Conservation (phyloP, 2,888 invertebrate species). For the Drosophila prostipennis region DNA sequence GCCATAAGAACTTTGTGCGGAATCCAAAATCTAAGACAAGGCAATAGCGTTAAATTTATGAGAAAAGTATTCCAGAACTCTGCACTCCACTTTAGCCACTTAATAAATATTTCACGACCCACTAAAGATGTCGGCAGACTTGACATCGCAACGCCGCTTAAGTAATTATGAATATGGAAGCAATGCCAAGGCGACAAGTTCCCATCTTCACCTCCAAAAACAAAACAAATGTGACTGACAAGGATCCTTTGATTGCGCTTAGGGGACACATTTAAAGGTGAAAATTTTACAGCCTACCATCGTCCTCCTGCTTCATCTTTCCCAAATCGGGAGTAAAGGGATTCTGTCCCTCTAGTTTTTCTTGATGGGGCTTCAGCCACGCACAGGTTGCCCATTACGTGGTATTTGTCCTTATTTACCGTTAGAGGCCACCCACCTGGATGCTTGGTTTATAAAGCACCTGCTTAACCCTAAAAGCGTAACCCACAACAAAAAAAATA, state of each 20-base stretch:
- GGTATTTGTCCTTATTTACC: conserved; percentile 68
- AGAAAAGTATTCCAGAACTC: conserved; percentile 29
- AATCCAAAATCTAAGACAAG: conserved; percentile 2
- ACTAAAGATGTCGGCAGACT: conserved; percentile 65
- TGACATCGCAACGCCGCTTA: conserved; percentile 62
- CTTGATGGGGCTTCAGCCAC: conserved; percentile 35
- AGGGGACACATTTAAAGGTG: conserved; percentile 76
- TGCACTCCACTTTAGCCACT: conserved; percentile 14
- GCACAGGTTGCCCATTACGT: conserved; percentile 48
- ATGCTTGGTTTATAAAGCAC: conserved; percentile 73
- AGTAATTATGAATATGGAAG: conserved; percentile 62
- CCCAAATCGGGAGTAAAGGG: conserved; percentile 6
- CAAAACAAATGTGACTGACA: conserved; percentile 50
- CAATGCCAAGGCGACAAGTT: conserved; percentile 20
- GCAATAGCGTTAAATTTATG: conserved; percentile 19
- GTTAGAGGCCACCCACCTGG: conserved; percentile 42
- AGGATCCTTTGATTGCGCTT: conserved; percentile 71
- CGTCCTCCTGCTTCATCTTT: not conserved
- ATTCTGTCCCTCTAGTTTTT: conserved; percentile 23
- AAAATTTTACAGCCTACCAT: conserved; percentile 60
- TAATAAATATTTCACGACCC: conserved; percentile 61
- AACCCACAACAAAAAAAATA: conserved; percentile 31
- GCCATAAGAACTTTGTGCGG: conserved; percentile 8
- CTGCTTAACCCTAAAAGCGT: conserved; percentile 75
- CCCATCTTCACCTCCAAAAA: conserved; percentile 13